Conservation (phyloP, 2,888 invertebrate species). For the Drosophila imparisetae region DNA sequence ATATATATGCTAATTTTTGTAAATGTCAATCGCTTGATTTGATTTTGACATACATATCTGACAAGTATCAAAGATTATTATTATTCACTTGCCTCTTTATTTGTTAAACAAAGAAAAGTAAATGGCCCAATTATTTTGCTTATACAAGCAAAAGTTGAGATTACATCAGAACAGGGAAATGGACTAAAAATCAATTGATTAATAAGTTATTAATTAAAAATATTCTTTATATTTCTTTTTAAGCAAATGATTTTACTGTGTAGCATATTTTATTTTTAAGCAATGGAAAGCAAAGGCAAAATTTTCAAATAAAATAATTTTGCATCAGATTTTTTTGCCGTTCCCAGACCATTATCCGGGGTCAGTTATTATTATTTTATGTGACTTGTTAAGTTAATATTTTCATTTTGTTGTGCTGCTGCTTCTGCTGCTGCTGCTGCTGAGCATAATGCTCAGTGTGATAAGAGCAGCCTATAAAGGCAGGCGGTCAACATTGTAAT, state of each 20-base stretch:
- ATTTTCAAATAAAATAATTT: neutral
- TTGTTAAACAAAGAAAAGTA: neutral
- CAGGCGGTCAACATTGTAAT: conserved; percentile 36
- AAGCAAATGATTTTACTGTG: neutral
- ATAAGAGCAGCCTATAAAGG: conserved; percentile 72
- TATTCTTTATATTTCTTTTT: too few relatives aligned
- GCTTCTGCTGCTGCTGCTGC: conserved; percentile 30
- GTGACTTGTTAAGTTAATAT: conserved; percentile 36
- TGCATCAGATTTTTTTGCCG: neutral
- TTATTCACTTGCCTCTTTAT: neutral
- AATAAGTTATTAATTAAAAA: neutral
- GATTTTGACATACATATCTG: neutral
- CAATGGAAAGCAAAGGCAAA: neutral
- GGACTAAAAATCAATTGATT: neutral
- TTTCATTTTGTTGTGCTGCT: conserved; percentile 51
- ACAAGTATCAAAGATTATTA: neutral
- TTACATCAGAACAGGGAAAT: neutral
- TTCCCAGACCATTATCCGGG: neutral
- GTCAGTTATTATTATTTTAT: conserved; percentile 29
- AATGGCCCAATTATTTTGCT: neutral
- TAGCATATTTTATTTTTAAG: neutral
- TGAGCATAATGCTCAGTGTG: conserved; percentile 20
- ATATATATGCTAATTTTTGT: neutral
- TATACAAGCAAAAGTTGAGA: too few relatives aligned
- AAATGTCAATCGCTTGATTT: too few relatives aligned